Evolutionary conservation across 2,888 invertebrate genomes (phyloP).

Genomic region (Globia sparganii): DNA sequence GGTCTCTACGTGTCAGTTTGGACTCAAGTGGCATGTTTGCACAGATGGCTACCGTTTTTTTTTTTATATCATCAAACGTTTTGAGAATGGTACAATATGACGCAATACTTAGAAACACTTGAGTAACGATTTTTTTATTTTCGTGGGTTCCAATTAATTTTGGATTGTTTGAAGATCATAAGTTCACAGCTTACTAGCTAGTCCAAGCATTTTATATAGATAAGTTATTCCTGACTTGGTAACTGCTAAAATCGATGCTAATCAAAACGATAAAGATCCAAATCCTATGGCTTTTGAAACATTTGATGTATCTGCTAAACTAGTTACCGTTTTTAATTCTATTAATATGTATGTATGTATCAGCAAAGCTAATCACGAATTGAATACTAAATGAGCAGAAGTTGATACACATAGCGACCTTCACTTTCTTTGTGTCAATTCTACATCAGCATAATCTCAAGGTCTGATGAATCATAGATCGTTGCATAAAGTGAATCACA

Average conservation of each 20-base stretch:
- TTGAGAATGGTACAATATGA: slow-evolving; percentile 67
- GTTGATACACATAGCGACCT: slow-evolving; percentile 50
- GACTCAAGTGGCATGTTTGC: slow-evolving; percentile 74
- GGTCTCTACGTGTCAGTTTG: slow-evolving; percentile 66
- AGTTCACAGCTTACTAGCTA: neutral
- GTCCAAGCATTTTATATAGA: neutral
- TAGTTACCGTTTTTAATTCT: slow-evolving; percentile 30
- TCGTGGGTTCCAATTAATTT: slow-evolving; percentile 33
- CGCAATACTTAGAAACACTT: slow-evolving; percentile 62
- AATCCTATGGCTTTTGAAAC: neutral
- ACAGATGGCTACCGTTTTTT: slow-evolving; percentile 77
- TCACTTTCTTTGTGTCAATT: slow-evolving; percentile 61
- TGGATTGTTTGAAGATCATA: slow-evolving; percentile 26
- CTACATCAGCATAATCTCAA: slow-evolving; percentile 51
- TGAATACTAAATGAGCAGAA: slow-evolving; percentile 46
- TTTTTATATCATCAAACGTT: slow-evolving; percentile 68
- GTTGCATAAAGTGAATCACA: slow-evolving; percentile 63
- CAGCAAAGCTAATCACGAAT: slow-evolving; percentile 40
- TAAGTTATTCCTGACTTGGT: neutral
- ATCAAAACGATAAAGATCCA: slow-evolving; percentile 7
- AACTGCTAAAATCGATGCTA: neutral
- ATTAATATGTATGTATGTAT: slow-evolving; percentile 47
- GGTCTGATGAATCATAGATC: slow-evolving; percentile 60
- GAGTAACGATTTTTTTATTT: slow-evolving; percentile 46
- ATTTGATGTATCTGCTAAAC: slow-evolving; percentile 18